Evolutionary conservation across 2,797 vertebrate genomes (phyloP), one percentile per base, ranked within the genome.

Genomic region (Enteromius paludinosus): DNA sequence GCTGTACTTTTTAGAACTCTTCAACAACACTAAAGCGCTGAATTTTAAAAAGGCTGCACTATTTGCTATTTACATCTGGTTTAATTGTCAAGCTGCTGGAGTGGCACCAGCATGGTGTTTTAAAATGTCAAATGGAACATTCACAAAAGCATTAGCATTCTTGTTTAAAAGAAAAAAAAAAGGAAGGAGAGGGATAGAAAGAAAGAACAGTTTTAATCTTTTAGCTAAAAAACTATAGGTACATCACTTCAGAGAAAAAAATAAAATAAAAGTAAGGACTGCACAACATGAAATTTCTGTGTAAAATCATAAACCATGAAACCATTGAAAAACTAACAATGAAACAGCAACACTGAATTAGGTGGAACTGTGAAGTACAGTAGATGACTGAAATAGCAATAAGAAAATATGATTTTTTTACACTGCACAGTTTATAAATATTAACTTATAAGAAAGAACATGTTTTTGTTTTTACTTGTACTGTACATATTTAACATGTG

Each of bases 11-110:
- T 71, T 33, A 28, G 4, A 41, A 43, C 17, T 1, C 25, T 62
- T 61, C 9, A 3, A 25, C 66, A 20, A 23, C 3, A 17, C 52
- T 62, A 33, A 35, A 80, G 15, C 20, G 10, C 8, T 25, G 14
- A 8, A 6, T 45, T 70, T 71, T 71, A 47, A 62, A 62, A 45
- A 30, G 38, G 25, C 18, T 35, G 38, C 17, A 61, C 54, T n/a
- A 35, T 71, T 71, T 71, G 23, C 25, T 33, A 80, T 80, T 80
- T 47, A 41, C 38, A 35, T 70, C 33, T 18, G 28, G 4, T 56
- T 47, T 80, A 47, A 80, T 61, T 56, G 35, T 47, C 20, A 54
- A 66, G 5, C 62, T 68, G 30, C 61, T 30, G 65, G 28, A 38
- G 52, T 45, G 52, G 52, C 23, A 61, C 18, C 52, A 45, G 49